Evolutionary conservation across 1,140 invertebrate species (phyloP), one percentile per base, ranked within the genome.

Genomic region (Triops longicaudatus): DNA sequence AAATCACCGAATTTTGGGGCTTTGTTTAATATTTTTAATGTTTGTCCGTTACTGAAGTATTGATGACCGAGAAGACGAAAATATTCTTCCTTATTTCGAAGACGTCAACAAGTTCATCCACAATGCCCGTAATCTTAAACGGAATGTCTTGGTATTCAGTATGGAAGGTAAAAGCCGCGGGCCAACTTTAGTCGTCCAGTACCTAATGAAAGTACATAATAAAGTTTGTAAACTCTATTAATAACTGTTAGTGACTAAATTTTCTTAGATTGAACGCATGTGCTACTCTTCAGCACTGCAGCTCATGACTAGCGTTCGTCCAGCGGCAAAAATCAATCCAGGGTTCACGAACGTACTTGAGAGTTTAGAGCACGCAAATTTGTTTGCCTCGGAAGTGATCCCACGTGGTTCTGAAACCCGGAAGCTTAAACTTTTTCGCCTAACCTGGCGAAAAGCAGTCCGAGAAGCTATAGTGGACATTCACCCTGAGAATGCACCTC

Each of bases 51-150:
- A 5, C 26, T 74, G 17, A 42, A 77, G 77, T 73, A 73, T 77
- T 37, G 28, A 43, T 1, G 72, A 77, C n/a, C 22, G 17, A 43
- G 77, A 75, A 22, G 77, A 77, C 1, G 77, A 77, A 26, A 73
- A 77, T 27, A 37, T 77, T 26, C n/a, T 41, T 11, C 77, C 77
- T 9, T 77, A 76, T 42, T 77, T 75, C 72, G 37, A 37, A 28
- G 77, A 77, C n/a, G 10, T 77, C 0, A 77, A 77, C 72, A 73
- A 74, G 9, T 77, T 77, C 77, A 77, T 77, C 73, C 10, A 75
- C 27, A 42, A 31, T 12, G 73, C 71, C 28, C 22, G 27, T 9
- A 27, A 10, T 7, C 4, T 41, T 5, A 26, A 73, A 31, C 71
- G 43, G 26, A 77, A 77, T 77, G 72, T 77, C 10, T 22, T 77